Percentiles rank a stretch among this genome's conserved stretches.
Conservation (phyloP, 2,113 vertebrate genomes). For the Rhegmatorhina hoffmannsi region DNA sequence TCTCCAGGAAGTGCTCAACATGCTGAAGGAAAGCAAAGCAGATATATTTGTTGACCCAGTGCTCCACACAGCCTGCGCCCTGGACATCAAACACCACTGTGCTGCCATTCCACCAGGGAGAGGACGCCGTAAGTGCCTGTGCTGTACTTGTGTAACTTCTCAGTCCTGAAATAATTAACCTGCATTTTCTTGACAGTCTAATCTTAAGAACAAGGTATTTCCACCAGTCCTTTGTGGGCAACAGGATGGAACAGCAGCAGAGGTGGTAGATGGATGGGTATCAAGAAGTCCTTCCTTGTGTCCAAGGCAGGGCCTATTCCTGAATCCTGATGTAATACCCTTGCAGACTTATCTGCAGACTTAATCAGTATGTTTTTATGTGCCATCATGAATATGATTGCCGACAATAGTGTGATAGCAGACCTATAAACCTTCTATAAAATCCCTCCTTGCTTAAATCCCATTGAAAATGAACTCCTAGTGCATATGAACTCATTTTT, state of each 20-base stretch:
- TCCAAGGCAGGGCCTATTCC: neutral
- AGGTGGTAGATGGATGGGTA: neutral
- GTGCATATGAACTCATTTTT: neutral
- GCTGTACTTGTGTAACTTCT: neutral
- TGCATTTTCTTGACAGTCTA: neutral
- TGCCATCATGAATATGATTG: neutral
- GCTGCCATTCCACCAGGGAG: constrained; percentile 93
- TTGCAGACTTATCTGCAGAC: neutral
- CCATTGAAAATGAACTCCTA: neutral
- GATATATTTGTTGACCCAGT: constrained; percentile 98
- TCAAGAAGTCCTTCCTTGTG: neutral
- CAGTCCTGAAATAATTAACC: neutral
- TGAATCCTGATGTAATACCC: neutral
- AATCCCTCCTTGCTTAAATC: neutral
- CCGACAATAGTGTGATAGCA: neutral
- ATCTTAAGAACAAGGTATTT: neutral
- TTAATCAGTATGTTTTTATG: neutral
- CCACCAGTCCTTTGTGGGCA: neutral
- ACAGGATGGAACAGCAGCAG: neutral
- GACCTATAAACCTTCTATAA: neutral
- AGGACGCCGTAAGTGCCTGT: constrained; percentile 87
- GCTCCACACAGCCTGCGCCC: constrained; percentile 95
- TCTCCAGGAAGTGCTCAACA: constrained; percentile 93
- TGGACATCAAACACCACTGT: constrained; percentile 98
- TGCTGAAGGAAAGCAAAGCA: constrained; percentile 97